Base-by-base conservation (phyloP, 2,113 vertebrate species). In the Chrysochloris asiatica region DNA sequence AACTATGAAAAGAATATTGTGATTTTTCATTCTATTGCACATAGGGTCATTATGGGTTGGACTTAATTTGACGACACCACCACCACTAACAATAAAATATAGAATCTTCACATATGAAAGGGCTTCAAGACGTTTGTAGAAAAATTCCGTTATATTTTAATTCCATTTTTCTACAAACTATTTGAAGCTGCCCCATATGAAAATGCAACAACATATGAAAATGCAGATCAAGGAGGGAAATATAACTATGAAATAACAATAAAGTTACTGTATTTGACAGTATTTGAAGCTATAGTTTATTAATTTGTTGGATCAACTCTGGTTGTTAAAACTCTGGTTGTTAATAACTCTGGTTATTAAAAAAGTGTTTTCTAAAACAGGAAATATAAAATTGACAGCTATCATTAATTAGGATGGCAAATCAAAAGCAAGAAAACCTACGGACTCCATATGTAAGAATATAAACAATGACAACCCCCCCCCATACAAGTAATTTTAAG, bases 391-490 rank as follows among this genome's bases (percentile, higher is more conserved):
- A 85, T 67, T 7, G 22, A 72, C n/a, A 87, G n/a, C 54, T 82
- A 85, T 52, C 43, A 54, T 81, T 82, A 91, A 83, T 33, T 82
- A 80, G 71, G 47, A 79, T 52, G 36, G 89, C 61, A 84, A 88
- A 47, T 61, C 79, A 17, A 79, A 90, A 87, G 14, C 56, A 86
- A 73, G 73, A 94, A 93, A 83, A 81, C 28, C 72, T 76, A 94
- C 69, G 33, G 30, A 71, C 80, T 84, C 65, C 65, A 52, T 61
- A 88, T 8, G 45, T 89, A 83, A 72, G 9, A 72, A 79, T 52
- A 84, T 84, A 83, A 84, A 63, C 4, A 50, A 89, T 24, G 26
- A 59, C 9, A 63, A 63, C 11, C 33, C 8, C 6, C 45, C 36
- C 41, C n/a, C n/a, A n/a, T n/a, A 61, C 26, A 78, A 78, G 13